phyloP scores from a whole-genome alignment of 35 echinoderm and acorn worm species.

The Anneissia japonica region DNA sequence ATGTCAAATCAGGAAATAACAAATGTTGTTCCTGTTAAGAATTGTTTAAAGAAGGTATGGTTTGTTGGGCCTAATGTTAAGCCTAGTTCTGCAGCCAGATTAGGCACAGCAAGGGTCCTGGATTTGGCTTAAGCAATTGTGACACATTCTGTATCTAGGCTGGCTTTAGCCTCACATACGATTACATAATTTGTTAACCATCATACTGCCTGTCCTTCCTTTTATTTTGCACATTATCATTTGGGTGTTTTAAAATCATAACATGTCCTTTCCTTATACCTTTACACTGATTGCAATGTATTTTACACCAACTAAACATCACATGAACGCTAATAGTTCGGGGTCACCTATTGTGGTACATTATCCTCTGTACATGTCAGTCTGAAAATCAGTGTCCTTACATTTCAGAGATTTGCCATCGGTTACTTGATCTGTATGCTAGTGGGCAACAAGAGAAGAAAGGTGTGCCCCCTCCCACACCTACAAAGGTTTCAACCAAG shows the following conservation, averaged over 20 bases:
- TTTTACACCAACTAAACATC: too few species aligned
- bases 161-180: not conserved
- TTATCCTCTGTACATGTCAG: too few species aligned
- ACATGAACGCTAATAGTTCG: too few species aligned
- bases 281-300: too few species aligned
- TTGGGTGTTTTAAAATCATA: too few species aligned
- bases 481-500: conserved; percentile 27
- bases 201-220: too few species aligned
- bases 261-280: too few species aligned
- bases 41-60: not conserved
- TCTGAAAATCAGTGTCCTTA: too few species aligned
- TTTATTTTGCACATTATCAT: too few species aligned
- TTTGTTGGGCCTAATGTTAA: not conserved
- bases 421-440: conserved; percentile 79
- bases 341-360: too few species aligned
- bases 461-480: conserved; percentile 18
- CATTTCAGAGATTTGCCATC: conserved; percentile 94
- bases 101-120: not conserved
- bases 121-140: not conserved
- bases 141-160: not conserved
- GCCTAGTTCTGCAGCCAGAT: not conserved
- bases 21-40: too few species aligned
- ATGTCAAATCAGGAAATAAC: not conserved
- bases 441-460: conserved; percentile 55
- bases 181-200: too few species aligned